A percentile compares a stretch with the other conserved stretches of the same genome.
These are phyloP conservation scores for Pollenia griseotomentosa DNA, from an alignment of 2,888 invertebrate genomes.

Conservation along the genomic window DNA sequence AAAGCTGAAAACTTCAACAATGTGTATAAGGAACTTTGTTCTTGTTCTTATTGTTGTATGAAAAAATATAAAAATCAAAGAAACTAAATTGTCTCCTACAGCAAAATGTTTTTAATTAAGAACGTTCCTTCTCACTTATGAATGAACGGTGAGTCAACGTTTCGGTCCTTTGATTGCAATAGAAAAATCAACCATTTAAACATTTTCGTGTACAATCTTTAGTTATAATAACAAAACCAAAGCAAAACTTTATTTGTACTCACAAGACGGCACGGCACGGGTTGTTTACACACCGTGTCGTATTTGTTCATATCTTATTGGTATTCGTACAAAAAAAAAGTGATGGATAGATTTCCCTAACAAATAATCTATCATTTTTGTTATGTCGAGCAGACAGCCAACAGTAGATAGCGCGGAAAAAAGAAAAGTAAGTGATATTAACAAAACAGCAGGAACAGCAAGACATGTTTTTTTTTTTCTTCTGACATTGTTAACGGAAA, in stretches of 20 bases:
- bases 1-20: too few species aligned
- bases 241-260: conserved; percentile 34
- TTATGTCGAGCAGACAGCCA: conserved; percentile 17
- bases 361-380: conserved; percentile 62
- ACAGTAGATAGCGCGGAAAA: not conserved
- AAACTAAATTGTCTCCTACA: too few species aligned
- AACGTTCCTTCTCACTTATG: too few species aligned
- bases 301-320: not conserved
- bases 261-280: conserved; percentile 2
- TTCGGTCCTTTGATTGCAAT: too few species aligned
- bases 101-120: too few species aligned
- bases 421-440: not conserved
- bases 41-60: too few species aligned
- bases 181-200: not conserved
- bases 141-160: too few species aligned
- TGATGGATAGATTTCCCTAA: conserved; percentile 58
- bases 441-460: not conserved
- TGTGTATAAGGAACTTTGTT: too few species aligned
- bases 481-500: conserved; percentile 56
- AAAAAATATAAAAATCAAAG: too few species aligned
- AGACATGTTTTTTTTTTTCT: conserved; percentile 5
- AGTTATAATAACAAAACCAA: not conserved
- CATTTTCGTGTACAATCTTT: not conserved
- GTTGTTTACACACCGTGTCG: conserved; percentile 16
- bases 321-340: conserved; percentile 18